Conservation (phyloP, 30 jellyfish, hydroid and myxozoan species). For the Clytia hemisphaerica region DNA sequence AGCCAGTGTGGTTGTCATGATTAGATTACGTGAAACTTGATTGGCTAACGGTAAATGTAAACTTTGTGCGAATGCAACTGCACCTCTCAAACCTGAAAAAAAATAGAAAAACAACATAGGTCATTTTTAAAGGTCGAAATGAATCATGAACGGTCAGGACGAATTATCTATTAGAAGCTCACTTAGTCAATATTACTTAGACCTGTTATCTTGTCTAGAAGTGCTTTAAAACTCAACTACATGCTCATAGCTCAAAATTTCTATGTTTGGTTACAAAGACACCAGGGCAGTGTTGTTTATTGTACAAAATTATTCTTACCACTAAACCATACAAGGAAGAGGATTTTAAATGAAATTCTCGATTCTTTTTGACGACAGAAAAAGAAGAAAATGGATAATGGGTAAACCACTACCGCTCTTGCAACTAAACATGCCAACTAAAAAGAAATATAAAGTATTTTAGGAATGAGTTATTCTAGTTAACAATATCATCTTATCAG, state of each 20-base stretch:
- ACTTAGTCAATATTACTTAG: too few relatives aligned
- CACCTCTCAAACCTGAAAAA: slow-evolving; percentile 77
- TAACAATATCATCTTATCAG: too few relatives aligned
- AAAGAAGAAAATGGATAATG: slow-evolving; percentile 74
- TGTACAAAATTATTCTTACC: slow-evolving; percentile 41
- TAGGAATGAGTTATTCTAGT: too few relatives aligned
- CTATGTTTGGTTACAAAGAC: too few relatives aligned
- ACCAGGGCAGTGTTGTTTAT: background rate
- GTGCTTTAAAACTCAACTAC: background rate
- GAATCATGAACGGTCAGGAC: background rate
- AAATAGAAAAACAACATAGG: background rate
- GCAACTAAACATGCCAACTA: slow-evolving; percentile 86
- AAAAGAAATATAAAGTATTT: background rate
- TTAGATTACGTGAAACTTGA: slow-evolving; percentile 48
- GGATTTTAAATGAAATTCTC: slow-evolving; percentile 70
- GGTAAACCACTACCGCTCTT: slow-evolving; percentile 79
- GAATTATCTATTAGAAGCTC: too few relatives aligned
- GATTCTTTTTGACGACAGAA: slow-evolving; percentile 74
- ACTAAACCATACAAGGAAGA: slow-evolving; percentile 83
- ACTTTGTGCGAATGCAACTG: slow-evolving; percentile 97
- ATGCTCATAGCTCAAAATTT: too few relatives aligned
- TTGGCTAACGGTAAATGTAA: slow-evolving; percentile 75
- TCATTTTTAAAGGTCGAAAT: background rate
- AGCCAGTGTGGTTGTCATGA: slow-evolving; percentile 84
- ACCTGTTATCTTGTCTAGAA: too few relatives aligned